Evolutionary conservation across 1,140 invertebrate species (phyloP).

Genomic region (Anastrepha obliqua): DNA sequence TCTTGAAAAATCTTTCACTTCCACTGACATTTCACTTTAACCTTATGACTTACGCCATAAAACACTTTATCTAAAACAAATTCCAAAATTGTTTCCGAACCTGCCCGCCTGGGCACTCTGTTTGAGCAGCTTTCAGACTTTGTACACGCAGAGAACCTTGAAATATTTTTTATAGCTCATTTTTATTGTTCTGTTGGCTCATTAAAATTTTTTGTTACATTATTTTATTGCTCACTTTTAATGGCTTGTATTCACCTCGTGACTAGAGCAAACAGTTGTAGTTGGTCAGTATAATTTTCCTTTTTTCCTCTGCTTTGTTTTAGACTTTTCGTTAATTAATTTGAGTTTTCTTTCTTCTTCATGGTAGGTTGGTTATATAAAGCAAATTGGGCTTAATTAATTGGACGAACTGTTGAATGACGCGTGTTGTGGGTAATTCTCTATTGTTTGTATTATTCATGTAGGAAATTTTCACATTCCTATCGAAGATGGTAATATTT

Average conservation of each 20-base stretch:
- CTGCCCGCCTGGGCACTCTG: neutral
- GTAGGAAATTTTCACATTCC: neutral
- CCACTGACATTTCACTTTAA: too few relatives aligned
- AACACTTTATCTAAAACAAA: neutral
- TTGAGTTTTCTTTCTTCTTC: neutral
- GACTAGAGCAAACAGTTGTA: neutral
- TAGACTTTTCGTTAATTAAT: neutral
- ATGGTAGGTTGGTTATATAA: neutral
- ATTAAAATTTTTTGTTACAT: constrained; percentile 35
- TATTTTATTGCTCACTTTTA: neutral
- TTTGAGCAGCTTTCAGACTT: neutral
- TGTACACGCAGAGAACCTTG: neutral
- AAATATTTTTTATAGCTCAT: neutral
- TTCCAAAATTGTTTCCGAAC: neutral
- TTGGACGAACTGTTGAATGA: neutral
- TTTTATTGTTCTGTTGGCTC: constrained; percentile 23
- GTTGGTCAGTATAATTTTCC: neutral
- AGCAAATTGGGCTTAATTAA: neutral
- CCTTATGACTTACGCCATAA: too few relatives aligned
- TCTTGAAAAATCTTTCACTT: too few relatives aligned
- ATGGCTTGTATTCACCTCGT: neutral
- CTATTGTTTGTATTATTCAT: neutral
- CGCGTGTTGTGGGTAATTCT: neutral
- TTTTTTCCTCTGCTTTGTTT: neutral
- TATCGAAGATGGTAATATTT: too few relatives aligned